Evolutionary conservation across 2,888 invertebrate species (phyloP).

Genomic region (Harmothoe impar): DNA sequence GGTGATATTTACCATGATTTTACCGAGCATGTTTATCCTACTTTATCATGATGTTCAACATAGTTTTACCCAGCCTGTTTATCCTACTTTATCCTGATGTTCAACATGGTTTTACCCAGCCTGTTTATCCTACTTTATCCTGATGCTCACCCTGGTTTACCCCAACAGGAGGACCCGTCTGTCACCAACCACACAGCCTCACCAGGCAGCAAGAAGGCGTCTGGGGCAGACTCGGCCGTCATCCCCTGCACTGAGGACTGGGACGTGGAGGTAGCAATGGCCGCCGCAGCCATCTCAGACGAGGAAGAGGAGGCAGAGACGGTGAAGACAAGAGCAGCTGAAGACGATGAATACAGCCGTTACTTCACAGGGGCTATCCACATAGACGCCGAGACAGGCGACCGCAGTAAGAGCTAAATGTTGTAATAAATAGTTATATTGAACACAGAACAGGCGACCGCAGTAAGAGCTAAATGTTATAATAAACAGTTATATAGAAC

Average conservation of each 20-base stretch:
- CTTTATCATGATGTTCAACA: no score
- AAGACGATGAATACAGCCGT: constrained; percentile 71
- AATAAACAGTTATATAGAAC: no score
- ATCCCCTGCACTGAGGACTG: constrained; percentile 15
- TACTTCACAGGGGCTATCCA: constrained; percentile 74
- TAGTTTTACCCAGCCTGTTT: no score
- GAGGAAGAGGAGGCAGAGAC: constrained; percentile 65
- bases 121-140: no score
- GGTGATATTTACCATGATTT: no score
- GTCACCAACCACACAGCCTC: neutral
- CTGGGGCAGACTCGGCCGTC: constrained; percentile 29
- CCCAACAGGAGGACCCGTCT: no score
- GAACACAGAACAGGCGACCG: no score
- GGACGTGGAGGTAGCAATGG: constrained; percentile 31
- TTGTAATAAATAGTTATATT: neutral
- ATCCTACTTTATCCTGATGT: no score
- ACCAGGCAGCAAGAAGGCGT: neutral
- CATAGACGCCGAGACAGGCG: constrained; percentile 70
- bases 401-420: constrained; percentile 73
- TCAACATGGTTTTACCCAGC: no score
- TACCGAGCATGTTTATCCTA: no score
- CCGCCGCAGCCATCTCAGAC: neutral
- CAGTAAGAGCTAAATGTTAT: no score
- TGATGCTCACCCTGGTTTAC: no score
- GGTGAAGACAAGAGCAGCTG: constrained; percentile 38